Percentiles rank a stretch among this genome's conserved stretches.
These are phyloP conservation scores for Talpa occidentalis DNA, from an alignment of 2,113 vertebrate species.

Conservation along the genomic window DNA sequence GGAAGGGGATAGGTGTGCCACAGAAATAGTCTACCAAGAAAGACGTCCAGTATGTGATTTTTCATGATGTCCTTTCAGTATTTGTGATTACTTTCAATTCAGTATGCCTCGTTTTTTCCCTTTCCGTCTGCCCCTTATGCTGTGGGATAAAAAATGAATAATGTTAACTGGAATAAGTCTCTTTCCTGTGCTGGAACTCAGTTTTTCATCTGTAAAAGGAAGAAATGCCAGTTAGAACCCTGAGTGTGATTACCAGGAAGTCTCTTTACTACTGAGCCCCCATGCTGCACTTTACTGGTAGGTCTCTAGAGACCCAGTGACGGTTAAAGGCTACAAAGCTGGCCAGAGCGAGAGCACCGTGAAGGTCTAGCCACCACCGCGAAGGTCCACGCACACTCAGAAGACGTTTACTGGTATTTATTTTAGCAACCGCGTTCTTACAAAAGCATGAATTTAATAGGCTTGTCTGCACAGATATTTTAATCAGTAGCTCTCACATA, in stretches of 20 bases:
- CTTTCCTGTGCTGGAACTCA: not conserved
- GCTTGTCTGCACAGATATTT: not conserved
- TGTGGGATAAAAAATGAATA: not conserved
- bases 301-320: constrained; percentile 50
- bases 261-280: constrained; percentile 14
- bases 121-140: not conserved
- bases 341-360: not conserved
- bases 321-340: constrained; percentile 43
- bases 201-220: not conserved
- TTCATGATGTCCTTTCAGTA: constrained; percentile 24
- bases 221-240: constrained; percentile 15
- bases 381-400: not conserved
- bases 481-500: not conserved
- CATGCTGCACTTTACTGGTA: not conserved
- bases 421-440: constrained; percentile 45
- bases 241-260: not conserved
- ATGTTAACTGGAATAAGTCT: not conserved
- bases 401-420: constrained; percentile 38
- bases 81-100: not conserved
- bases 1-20: not conserved
- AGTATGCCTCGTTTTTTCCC: not conserved
- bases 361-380: not conserved
- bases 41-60: not conserved
- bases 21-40: not conserved
- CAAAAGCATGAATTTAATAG: constrained; percentile 3